Evolutionary conservation across 2,888 invertebrate genomes (phyloP).

Genomic region (Phorcus lineatus): DNA sequence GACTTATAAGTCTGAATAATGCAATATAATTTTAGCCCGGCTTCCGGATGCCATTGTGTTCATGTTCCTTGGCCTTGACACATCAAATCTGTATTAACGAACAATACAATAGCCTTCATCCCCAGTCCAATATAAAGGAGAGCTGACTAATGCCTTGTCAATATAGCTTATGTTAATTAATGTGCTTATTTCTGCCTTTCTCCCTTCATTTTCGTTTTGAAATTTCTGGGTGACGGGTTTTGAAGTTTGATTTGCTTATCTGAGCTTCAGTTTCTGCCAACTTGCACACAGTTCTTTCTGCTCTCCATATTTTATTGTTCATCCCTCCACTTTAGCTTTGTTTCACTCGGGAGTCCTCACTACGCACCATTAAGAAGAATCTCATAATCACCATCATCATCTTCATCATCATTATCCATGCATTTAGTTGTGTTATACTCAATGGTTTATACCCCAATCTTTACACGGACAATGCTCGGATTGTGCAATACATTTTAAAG

Average conservation of each 20-base stretch:
- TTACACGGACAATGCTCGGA: neutral
- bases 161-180: neutral
- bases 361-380: too few species aligned
- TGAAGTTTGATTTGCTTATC: conserved; percentile 6
- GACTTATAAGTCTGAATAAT: neutral
- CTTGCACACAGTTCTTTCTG: neutral
- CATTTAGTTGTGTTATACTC: too few species aligned
- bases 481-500: conserved; percentile 6
- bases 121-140: neutral
- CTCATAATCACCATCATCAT: too few species aligned
- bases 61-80: conserved; percentile 5
- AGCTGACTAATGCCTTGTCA: neutral
- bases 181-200: conserved; percentile 18
- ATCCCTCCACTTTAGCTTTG: neutral
- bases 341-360: too few species aligned
- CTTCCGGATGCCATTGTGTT: neutral
- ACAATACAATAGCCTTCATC: neutral
- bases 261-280: conserved; percentile 11
- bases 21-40: neutral
- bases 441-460: too few species aligned
- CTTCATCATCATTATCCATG: too few species aligned
- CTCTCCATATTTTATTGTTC: neutral
- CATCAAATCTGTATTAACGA: neutral
- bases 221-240: conserved; percentile 18
- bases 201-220: conserved; percentile 21